Conservation (phyloP, 37 sponge, comb jelly and placozoan species). For the Aphrocallistes beatrix region DNA sequence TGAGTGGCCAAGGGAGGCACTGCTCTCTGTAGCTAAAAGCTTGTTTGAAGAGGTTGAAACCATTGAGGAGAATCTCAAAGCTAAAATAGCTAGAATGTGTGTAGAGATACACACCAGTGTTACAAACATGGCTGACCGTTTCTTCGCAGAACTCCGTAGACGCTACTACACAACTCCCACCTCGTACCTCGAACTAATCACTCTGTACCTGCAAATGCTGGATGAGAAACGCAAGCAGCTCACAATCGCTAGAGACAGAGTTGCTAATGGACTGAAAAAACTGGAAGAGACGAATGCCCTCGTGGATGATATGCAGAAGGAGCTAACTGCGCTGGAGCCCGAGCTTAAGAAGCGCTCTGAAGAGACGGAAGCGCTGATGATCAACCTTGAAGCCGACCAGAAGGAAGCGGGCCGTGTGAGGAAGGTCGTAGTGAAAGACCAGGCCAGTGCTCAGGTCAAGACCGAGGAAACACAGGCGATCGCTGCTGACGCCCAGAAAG, state of each 20-base stretch:
- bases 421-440: slow-evolving; percentile 77
- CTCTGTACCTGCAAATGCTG: slow-evolving; percentile 83
- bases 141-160: slow-evolving; percentile 81
- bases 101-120: slow-evolving; percentile 93
- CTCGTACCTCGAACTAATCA: slow-evolving; percentile 95
- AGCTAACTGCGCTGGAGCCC: slow-evolving; percentile 87
- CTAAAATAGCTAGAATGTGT: slow-evolving; percentile 69
- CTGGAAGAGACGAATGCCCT: slow-evolving; percentile 90
- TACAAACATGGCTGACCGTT: slow-evolving; percentile 72
- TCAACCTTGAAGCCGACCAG: slow-evolving; percentile 76
- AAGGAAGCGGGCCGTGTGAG: slow-evolving; percentile 69
- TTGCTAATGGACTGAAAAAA: slow-evolving; percentile 91
- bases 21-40: slow-evolving; percentile 83
- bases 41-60: slow-evolving; percentile 91
- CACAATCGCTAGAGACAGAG: slow-evolving; percentile 54
- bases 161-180: slow-evolving; percentile 98
- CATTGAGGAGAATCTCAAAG: slow-evolving; percentile 77
- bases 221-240: slow-evolving; percentile 85
- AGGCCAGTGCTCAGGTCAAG: slow-evolving; percentile 83
- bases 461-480: slow-evolving; percentile 90
- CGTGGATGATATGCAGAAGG: slow-evolving; percentile 85
- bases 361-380: slow-evolving; percentile 80
- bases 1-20: slow-evolving; percentile 91
- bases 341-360: slow-evolving; percentile 70
- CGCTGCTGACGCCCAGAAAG: slow-evolving; percentile 88